Evolutionary conservation across 2,113 vertebrate genomes (phyloP), one percentile per base, ranked within the genome.

Genomic region (Ciconia maguari): DNA sequence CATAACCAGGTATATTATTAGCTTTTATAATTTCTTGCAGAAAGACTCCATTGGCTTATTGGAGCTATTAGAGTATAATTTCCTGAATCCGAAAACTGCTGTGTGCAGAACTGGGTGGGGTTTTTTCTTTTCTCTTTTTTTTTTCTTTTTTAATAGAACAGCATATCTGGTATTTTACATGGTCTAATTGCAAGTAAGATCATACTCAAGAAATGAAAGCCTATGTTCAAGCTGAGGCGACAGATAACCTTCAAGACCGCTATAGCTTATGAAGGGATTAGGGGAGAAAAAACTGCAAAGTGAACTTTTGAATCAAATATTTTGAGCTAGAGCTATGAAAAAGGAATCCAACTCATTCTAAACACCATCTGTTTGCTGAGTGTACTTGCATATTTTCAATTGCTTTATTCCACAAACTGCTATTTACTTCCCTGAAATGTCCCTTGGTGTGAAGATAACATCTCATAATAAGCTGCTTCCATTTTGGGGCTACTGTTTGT

Each of bases 311-410:
- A 80, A 79, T 82, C 48, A 83, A 94, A 65, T 68, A 94, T 97
- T 93, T 92, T 90, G 62, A 83, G 94, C 38, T 44, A 84, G 29
- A 72, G 26, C 38, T 87, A 48, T 34, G 71, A 84, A 64, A 85
- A 92, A 78, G 61, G 29, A n/a, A 54, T 88, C 44, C 57, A 85
- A 16, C 19, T 94, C 74, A 13, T 86, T 93, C 94, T 85, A 91
- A 97, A 88, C 25, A 89, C 74, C 68, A 93, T 95, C 69, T 93
- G 58, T 94, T 95, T 97, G 87, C 44, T 72, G 81, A 96, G 51
- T 66, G 29, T 44, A 84, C 74, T 89, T 90, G 72, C 51, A 25
- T 78, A 48, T 78, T 96, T 94, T 91, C 72, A 74, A 84, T 84
- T 84, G 41, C 44, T 93, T 76, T 70, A 60, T 76, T 90, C n/a